Evolutionary conservation across 2,888 invertebrate species (phyloP).

Genomic region (Gastrophysa polygoni): DNA sequence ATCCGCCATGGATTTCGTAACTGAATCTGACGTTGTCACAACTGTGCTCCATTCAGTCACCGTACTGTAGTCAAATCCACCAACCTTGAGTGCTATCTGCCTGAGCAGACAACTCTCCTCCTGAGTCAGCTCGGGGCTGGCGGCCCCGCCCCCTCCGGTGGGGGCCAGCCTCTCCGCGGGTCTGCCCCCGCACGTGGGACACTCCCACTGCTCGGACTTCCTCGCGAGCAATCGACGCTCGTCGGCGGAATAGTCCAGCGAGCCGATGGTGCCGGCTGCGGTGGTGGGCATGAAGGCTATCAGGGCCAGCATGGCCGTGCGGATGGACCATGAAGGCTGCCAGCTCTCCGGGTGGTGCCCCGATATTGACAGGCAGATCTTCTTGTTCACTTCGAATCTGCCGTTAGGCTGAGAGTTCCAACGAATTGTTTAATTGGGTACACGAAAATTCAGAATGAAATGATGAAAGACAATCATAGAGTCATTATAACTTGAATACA

Average conservation of each 20-base stretch:
- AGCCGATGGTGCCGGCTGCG: slow-evolving; percentile 88
- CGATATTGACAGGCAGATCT: slow-evolving; percentile 94
- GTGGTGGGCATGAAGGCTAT: slow-evolving; percentile 95
- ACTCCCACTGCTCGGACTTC: slow-evolving; percentile 71
- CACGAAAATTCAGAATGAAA: too few relatives aligned
- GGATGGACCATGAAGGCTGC: slow-evolving; percentile 97
- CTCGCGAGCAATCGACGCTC: slow-evolving; percentile 82
- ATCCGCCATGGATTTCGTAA: too few relatives aligned
- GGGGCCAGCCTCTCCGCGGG: slow-evolving; percentile 62
- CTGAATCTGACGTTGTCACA: too few relatives aligned
- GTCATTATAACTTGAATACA: too few relatives aligned
- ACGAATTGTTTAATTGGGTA: too few relatives aligned
- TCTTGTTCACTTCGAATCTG: slow-evolving; percentile 90
- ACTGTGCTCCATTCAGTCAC: neutral
- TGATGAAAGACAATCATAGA: too few relatives aligned
- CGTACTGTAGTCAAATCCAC: neutral
- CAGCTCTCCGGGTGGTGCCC: slow-evolving; percentile 98
- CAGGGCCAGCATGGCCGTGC: slow-evolving; percentile 88
- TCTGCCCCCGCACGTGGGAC: slow-evolving; percentile 68
- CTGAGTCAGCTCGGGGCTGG: slow-evolving; percentile 54
- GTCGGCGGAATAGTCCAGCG: slow-evolving; percentile 84
- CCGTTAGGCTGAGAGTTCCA: slow-evolving; percentile 95
- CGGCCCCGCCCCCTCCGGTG: too few relatives aligned
- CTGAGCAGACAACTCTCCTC: slow-evolving; percentile 63
- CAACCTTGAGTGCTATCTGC: slow-evolving; percentile 62